Conservation (phyloP, 2,888 invertebrate genomes). For the Epistrophe eligans region DNA sequence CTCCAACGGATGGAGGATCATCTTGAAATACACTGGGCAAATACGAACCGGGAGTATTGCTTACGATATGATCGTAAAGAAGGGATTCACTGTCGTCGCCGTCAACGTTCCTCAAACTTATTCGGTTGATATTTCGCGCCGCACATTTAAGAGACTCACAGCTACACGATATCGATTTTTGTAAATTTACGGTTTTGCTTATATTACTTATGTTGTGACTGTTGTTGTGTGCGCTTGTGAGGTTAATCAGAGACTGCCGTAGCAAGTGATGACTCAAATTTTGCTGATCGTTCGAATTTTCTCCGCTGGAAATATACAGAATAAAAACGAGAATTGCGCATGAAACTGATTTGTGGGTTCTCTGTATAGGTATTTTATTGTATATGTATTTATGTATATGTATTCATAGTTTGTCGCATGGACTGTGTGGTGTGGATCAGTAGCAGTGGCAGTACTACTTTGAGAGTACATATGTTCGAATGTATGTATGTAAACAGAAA, state of each 20-base stretch:
- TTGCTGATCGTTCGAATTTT: constrained; percentile 82
- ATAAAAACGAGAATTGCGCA: constrained; percentile 78
- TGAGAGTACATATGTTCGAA: not conserved
- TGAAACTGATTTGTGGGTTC: constrained; percentile 77
- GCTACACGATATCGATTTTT: constrained; percentile 81
- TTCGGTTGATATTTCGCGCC: constrained; percentile 77
- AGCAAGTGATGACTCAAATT: constrained; percentile 82
- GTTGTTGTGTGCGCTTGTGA: constrained; percentile 81
- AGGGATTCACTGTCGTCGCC: constrained; percentile 79
- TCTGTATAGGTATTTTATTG: constrained; percentile 31
- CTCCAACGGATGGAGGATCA: constrained; percentile 78
- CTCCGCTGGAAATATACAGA: constrained; percentile 81
- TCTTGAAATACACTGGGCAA: constrained; percentile 76
- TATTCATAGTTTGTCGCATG: not conserved
- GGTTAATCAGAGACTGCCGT: constrained; percentile 84
- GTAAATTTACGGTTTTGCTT: constrained; percentile 77
- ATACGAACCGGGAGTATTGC: constrained; percentile 76
- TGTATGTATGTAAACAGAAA: constrained; percentile 61
- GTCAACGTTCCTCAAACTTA: constrained; percentile 77
- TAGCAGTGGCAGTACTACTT: not conserved
- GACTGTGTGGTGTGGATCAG: constrained; percentile 51
- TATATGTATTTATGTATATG: constrained; percentile 1
- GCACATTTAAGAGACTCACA: constrained; percentile 81
- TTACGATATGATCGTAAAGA: constrained; percentile 78
- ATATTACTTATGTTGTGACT: constrained; percentile 76